A percentile compares a stretch with the other conserved stretches of the same genome.
Conservation (phyloP, 2,797 vertebrate species). For the Coccyzus lansbergi region DNA sequence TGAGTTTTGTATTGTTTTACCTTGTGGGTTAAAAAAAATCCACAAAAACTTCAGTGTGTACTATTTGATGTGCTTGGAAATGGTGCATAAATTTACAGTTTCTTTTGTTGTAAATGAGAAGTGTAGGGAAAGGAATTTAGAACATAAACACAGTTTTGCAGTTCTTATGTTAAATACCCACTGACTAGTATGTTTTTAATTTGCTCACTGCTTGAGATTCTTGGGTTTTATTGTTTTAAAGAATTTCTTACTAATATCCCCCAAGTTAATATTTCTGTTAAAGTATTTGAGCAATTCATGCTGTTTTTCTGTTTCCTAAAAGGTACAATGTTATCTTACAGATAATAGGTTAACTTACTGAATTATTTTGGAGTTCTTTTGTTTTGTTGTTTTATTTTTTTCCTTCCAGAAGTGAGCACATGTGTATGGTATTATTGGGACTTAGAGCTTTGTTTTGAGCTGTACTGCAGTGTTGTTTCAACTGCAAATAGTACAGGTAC, state of each 20-base stretch:
- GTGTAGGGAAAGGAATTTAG: constrained; percentile 54
- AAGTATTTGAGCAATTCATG: constrained; percentile 75
- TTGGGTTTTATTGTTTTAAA: constrained; percentile 64
- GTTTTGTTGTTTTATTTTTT: neutral
- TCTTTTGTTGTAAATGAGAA: constrained; percentile 70
- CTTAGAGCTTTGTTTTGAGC: constrained; percentile 68
- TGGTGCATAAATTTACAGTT: constrained; percentile 69
- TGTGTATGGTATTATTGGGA: constrained; percentile 54
- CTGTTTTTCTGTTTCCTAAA: constrained; percentile 63
- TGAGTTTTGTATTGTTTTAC: constrained; percentile 70
- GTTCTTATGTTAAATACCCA: constrained; percentile 68
- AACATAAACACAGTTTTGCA: constrained; percentile 56
- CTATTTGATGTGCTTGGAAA: constrained; percentile 79
- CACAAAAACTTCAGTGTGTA: constrained; percentile 53
- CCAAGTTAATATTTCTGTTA: constrained; percentile 68
- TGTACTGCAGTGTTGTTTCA: constrained; percentile 68
- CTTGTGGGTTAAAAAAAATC: constrained; percentile 50
- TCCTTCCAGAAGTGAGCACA: constrained; percentile 63
- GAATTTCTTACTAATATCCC: constrained; percentile 68
- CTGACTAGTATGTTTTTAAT: constrained; percentile 54
- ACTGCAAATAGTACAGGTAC: constrained; percentile 71
- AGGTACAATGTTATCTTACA: constrained; percentile 52
- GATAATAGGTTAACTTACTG: constrained; percentile 55
- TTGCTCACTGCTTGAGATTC: constrained; percentile 66
- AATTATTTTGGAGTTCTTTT: constrained; percentile 49